Percentiles rank a stretch among this genome's conserved stretches.
These are phyloP conservation scores for Mallateleia sp. DNA, from an alignment of 2,888 invertebrate species.

Conservation along the genomic window DNA sequence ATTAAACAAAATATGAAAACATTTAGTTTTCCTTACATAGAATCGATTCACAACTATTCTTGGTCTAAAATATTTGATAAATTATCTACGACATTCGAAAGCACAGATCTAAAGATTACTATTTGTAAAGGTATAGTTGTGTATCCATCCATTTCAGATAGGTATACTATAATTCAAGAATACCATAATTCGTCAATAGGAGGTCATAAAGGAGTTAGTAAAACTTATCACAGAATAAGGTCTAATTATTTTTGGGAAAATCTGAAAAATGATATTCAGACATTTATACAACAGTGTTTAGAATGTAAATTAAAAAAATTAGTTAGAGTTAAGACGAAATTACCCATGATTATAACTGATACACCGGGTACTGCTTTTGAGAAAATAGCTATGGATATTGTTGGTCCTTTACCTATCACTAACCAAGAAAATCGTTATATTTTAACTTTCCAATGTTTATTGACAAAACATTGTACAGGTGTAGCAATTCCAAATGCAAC, in stretches of 20 bases:
- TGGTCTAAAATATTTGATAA: background rate
- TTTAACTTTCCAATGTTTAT: background rate
- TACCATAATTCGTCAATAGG: background rate
- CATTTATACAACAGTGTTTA: constrained; percentile 15
- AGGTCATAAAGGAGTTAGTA: background rate
- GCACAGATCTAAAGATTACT: background rate
- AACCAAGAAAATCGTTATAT: background rate
- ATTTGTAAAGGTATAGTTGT: background rate
- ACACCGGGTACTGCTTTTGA: constrained; percentile 7
- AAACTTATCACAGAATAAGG: constrained; percentile 8
- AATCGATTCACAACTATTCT: background rate
- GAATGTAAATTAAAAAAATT: constrained; percentile 17
- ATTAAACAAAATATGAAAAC: background rate
- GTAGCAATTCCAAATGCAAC: background rate
- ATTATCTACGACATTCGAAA: background rate
- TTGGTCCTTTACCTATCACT: constrained; percentile 6
- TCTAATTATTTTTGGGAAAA: background rate
- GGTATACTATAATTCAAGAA: constrained; percentile 22
- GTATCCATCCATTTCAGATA: background rate
- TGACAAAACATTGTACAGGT: background rate
- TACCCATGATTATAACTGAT: background rate
- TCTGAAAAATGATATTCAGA: background rate
- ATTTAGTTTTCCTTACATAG: constrained; percentile 6
- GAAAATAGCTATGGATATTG: constrained; percentile 7
- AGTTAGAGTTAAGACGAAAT: background rate